phyloP scores from a whole-genome alignment of 2,797 vertebrate genomes.

The Sebastes miniatus region DNA sequence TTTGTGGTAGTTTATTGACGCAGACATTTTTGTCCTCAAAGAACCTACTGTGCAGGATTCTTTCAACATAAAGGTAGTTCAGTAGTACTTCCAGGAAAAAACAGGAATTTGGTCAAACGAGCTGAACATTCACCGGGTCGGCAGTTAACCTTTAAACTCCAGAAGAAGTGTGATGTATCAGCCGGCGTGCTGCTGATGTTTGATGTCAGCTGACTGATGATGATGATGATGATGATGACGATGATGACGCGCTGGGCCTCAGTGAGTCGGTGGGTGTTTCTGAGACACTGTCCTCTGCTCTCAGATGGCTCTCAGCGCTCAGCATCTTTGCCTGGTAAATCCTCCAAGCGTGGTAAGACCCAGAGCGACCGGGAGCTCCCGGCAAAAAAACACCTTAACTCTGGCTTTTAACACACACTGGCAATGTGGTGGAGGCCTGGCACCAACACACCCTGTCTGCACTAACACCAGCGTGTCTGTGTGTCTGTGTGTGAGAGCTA shows the following conservation, averaged over 20 bases:
- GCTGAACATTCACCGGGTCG: neutral
- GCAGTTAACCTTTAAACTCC: neutral
- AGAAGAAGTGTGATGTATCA: neutral
- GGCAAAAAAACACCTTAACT: slow-evolving; percentile 8
- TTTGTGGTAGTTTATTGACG: too few relatives aligned
- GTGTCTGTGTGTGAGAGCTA: neutral
- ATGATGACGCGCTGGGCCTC: neutral
- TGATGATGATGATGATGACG: neutral
- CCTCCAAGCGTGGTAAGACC: slow-evolving; percentile 94
- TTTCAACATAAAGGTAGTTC: too few relatives aligned
- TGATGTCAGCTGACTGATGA: neutral
- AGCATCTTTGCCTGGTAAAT: slow-evolving; percentile 87
- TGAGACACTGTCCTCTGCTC: slow-evolving; percentile 81
- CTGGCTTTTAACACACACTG: slow-evolving; percentile 54
- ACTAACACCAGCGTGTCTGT: slow-evolving; percentile 42
- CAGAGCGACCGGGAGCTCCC: slow-evolving; percentile 23
- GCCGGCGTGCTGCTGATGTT: neutral
- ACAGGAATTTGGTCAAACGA: too few relatives aligned
- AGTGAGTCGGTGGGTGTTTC: neutral
- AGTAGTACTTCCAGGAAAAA: too few relatives aligned
- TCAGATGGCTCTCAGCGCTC: slow-evolving; percentile 91
- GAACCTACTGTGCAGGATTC: too few relatives aligned
- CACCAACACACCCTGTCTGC: slow-evolving; percentile 36
- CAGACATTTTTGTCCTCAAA: too few relatives aligned
- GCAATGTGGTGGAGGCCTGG: slow-evolving; percentile 19